These are phyloP conservation scores for Synanthedon andrenaeformis DNA, from an alignment of 2,888 invertebrate genomes.

Conservation along the genomic window DNA sequence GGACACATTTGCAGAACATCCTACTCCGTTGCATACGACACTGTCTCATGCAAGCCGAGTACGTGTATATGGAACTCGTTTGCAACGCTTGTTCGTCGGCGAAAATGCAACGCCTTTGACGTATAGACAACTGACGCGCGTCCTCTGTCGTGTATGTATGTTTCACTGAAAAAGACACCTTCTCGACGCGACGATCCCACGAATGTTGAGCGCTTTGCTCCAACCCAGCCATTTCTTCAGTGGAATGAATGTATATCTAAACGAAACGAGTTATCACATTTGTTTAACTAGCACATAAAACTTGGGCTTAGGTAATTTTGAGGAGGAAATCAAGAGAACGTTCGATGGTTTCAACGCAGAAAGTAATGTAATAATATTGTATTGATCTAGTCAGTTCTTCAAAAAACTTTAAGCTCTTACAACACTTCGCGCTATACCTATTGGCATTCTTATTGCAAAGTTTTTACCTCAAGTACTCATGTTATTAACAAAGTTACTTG, in stretches of 20 bases:
- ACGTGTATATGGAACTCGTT: slow-evolving; percentile 74
- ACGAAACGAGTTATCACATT: background rate
- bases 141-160: slow-evolving; percentile 83
- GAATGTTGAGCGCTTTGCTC: slow-evolving; percentile 78
- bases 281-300: too few relatives aligned
- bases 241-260: slow-evolving; percentile 74
- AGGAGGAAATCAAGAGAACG: too few relatives aligned
- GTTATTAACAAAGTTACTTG: background rate
- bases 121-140: slow-evolving; percentile 74
- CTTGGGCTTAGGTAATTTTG: background rate
- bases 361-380: background rate
- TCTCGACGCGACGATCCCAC: slow-evolving; percentile 74
- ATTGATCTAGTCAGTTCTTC: too few relatives aligned
- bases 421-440: too few relatives aligned
- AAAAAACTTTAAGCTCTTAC: too few relatives aligned
- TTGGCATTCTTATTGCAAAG: too few relatives aligned
- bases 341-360: too few relatives aligned
- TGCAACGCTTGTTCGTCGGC: slow-evolving; percentile 74
- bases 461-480: too few relatives aligned
- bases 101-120: slow-evolving; percentile 80
- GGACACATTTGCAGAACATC: slow-evolving; percentile 76
- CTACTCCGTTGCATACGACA: slow-evolving; percentile 77
- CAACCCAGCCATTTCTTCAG: slow-evolving; percentile 77
- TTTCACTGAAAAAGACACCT: slow-evolving; percentile 77
- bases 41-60: slow-evolving; percentile 79